These are phyloP conservation scores for Salminus brasiliensis DNA, from an alignment of 2,113 vertebrate species.

Conservation along the genomic window DNA sequence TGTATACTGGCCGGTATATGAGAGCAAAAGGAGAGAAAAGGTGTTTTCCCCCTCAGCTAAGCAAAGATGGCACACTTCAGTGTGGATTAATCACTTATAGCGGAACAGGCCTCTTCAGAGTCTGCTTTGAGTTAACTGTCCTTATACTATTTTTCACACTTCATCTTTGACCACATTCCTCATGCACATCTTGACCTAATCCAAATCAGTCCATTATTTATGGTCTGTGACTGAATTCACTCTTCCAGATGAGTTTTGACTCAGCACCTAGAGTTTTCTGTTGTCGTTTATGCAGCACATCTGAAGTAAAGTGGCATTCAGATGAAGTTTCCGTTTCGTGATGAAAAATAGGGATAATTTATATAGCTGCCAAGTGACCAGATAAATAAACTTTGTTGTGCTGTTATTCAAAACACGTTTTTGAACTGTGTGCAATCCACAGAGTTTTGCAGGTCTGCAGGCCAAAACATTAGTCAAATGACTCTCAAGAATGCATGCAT, in stretches of 20 bases:
- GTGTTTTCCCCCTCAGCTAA: slow-evolving; percentile 15
- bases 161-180: slow-evolving; percentile 63
- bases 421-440: background rate
- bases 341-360: slow-evolving; percentile 15
- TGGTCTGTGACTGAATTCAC: slow-evolving; percentile 51
- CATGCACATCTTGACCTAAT: slow-evolving; percentile 64
- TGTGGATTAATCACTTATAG: slow-evolving; percentile 41
- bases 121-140: slow-evolving; percentile 61
- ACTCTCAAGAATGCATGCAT: background rate
- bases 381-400: background rate
- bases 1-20: background rate
- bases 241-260: slow-evolving; percentile 56
- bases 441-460: slow-evolving; percentile 1
- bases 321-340: slow-evolving; percentile 19
- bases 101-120: slow-evolving; percentile 39
- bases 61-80: slow-evolving; percentile 32
- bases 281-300: slow-evolving; percentile 36
- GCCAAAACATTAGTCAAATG: background rate
- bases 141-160: slow-evolving; percentile 58
- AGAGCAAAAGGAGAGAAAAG: slow-evolving; percentile 19
- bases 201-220: slow-evolving; percentile 55
- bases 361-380: slow-evolving; percentile 6
- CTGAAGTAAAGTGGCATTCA: slow-evolving; percentile 1
- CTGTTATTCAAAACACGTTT: slow-evolving; percentile 40
- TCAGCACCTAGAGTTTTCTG: slow-evolving; percentile 45